Evolutionary conservation across 1,140 invertebrate species (phyloP), one percentile per base, ranked within the genome.

Genomic region (Drosophila nikananu): DNA sequence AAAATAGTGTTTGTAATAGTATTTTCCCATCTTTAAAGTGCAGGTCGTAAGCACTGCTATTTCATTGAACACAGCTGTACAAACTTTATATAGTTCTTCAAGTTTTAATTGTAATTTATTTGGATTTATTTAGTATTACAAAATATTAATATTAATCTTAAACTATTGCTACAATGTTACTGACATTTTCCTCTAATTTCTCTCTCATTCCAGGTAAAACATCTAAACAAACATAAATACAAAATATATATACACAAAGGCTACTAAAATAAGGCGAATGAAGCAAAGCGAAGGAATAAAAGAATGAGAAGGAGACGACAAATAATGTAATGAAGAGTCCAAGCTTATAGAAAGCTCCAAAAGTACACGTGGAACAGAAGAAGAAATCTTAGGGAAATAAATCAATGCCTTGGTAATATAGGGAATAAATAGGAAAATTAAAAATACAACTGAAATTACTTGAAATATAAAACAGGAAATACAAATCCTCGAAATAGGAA

Each of bases 141-240:
- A 10, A 23, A 13, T n/a, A 39, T 32, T 19, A 30, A 37, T 21
- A 51, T 27, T 27, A 27, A 10, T 51, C 17, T 30, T 3, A 51
- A 19, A 42, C 39, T 41, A 44, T 51, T 35, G 15, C 67, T 70
- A 51, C 77, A 67, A 66, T 80, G 2, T 60, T 12, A 4, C 10
- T 12, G 9, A 32, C 9, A n/a, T 10, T 9, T 41, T 41, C 49
- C 80, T 12, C 7, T 71, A 27, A 12, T 27, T n/a, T 44, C 44
- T 42, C 23, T 60, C 8, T 46, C 44, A 60, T 86, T 86, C 5
- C 83, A 86, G 83, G 83, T 87, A 86, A 86, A 74, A 81, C 79
- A 81, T 64, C 64, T 42, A 21, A 44, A 60, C 32, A 21, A 65
- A 37, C 25, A 32, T 25, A 25, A 35, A 52, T 35, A 32, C 2